phyloP scores from a whole-genome alignment of 2,888 invertebrate genomes.

The Melanostoma scalare region DNA sequence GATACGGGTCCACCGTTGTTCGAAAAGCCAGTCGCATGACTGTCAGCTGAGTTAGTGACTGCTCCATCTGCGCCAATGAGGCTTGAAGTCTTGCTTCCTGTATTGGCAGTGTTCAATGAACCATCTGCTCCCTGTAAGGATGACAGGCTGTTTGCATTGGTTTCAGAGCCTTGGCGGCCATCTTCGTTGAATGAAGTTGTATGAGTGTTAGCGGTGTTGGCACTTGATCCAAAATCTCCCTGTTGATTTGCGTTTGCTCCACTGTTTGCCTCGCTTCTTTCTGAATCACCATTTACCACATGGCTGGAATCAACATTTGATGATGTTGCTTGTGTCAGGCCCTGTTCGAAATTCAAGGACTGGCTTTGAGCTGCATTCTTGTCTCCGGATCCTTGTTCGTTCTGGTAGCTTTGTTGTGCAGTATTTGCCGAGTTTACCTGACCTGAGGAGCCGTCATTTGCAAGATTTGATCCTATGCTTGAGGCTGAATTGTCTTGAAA shows the following conservation, averaged over 20 bases:
- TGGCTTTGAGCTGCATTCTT: constrained; percentile 80
- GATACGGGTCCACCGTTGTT: constrained; percentile 65
- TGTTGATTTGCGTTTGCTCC: constrained; percentile 77
- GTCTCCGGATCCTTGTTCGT: constrained; percentile 73
- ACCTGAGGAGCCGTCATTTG: constrained; percentile 78
- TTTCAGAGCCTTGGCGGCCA: constrained; percentile 75
- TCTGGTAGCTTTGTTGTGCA: constrained; percentile 76
- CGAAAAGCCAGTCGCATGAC: constrained; percentile 75
- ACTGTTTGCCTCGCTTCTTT: constrained; percentile 76
- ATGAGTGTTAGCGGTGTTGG: constrained; percentile 79
- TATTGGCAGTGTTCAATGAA: constrained; percentile 75
- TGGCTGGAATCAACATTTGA: constrained; percentile 79
- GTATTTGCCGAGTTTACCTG: constrained; percentile 80
- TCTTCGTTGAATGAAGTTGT: constrained; percentile 75
- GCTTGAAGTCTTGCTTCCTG: constrained; percentile 76
- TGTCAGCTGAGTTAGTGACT: constrained; percentile 77
- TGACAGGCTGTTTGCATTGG: constrained; percentile 79
- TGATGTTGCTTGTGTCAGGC: constrained; percentile 78
- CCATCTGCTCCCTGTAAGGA: constrained; percentile 77
- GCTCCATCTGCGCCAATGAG: constrained; percentile 77
- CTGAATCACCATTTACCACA: constrained; percentile 71
- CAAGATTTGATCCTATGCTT: constrained; percentile 80
- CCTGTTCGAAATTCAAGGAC: constrained; percentile 77
- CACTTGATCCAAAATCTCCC: constrained; percentile 76
- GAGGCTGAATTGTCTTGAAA: constrained; percentile 78